Conservation (phyloP, 2,797 vertebrate genomes). For the Perodicticus potto region DNA sequence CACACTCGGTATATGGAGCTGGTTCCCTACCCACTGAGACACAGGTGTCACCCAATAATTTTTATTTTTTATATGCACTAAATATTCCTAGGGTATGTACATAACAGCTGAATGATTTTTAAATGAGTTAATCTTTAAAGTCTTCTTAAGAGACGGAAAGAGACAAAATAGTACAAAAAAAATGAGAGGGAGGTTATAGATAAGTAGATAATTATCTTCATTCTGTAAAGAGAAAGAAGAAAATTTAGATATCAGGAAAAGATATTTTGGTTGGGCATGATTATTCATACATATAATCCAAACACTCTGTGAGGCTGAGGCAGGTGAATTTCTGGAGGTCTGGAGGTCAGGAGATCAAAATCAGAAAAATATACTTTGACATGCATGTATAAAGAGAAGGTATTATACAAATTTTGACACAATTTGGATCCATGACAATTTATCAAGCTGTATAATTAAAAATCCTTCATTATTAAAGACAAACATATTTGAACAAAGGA, state of each 20-base stretch:
- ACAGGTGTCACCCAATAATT: too few species aligned
- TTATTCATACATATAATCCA: too few species aligned
- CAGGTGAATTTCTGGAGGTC: too few species aligned
- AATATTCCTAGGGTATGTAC: neutral
- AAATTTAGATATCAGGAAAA: conserved; percentile 4
- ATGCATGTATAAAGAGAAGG: neutral
- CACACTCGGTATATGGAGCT: too few species aligned
- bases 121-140: neutral
- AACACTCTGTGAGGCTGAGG: too few species aligned
- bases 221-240: neutral
- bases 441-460: neutral
- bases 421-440: neutral
- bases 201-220: neutral
- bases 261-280: too few species aligned
- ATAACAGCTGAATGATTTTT: neutral
- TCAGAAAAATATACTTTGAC: conserved; percentile 2
- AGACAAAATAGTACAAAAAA: neutral
- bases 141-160: neutral
- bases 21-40: too few species aligned
- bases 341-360: too few species aligned
- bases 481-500: neutral
- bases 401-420: neutral
- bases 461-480: neutral
- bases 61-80: conserved; percentile 20
- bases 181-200: neutral